Base-by-base conservation (phyloP, 2,797 vertebrate genomes). In the Myotis vivesi region DNA sequence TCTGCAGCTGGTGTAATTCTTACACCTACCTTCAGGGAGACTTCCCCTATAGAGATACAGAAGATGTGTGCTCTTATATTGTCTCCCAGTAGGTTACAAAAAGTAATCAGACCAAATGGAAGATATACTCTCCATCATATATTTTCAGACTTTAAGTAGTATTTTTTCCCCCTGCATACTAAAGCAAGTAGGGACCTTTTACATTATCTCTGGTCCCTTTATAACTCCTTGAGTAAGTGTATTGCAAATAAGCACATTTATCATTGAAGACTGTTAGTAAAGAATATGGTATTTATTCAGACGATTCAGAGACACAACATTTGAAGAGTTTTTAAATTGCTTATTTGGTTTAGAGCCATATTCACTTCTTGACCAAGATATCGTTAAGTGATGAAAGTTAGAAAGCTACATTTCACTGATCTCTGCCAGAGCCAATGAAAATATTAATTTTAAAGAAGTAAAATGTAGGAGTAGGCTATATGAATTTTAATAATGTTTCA, bases 251-350 rank as follows among this genome's bases (percentile, higher is more conserved):
- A 96, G 89, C 87, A 86, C 89, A 73, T 96, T 97, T 94, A 96
- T 97, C 97, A 97, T 23, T 76, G 93, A 94, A 75, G 95, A 91
- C 36, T 69, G 73, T 95, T 96, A 93, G 86, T 62, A 71, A 95
- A 94, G 55, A 95, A 91, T 71, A 91, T 5, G 23, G 25, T 55
- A 92, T 91, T 96, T 98, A 95, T 95, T 96, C 89, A 93, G 94
- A 88, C 0, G 8, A 77, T 69, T 71, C 17, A 7, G 36, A 9
- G 33, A 89, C 57, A 94, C 80, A 89, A 64, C 9, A 64, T 94
- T n/a, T 94, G 87, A 95, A 94, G 91, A 93, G 44, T 92, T 97
- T 97, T 96, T 90, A 94, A 97, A 96, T 85, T 97, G 92, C 95
- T 96, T 94, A 73, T 96, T 92, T 95, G 95, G 73, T 81, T 95